These are phyloP conservation scores for Melieria picta DNA, from an alignment of 2,888 invertebrate species.

Conservation along the genomic window DNA sequence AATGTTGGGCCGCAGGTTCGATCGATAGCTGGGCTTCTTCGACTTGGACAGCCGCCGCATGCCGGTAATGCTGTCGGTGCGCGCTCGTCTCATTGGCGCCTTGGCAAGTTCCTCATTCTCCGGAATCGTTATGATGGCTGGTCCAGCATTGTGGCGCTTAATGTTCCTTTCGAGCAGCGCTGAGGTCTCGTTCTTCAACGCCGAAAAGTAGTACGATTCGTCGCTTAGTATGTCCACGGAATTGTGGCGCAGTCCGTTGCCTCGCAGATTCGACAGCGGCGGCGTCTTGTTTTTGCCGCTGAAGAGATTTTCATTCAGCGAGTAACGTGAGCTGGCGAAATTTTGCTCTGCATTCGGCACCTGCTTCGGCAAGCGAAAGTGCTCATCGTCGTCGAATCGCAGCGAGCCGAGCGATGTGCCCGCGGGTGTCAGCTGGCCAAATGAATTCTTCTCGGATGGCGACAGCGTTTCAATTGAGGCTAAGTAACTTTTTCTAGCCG, in stretches of 20 bases:
- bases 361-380: background rate
- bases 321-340: conserved; percentile 59
- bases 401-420: conserved; percentile 48
- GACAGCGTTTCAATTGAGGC: conserved; percentile 65
- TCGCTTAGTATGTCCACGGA: conserved; percentile 62
- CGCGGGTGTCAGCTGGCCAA: conserved; percentile 40
- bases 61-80: conserved; percentile 56
- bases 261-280: conserved; percentile 52
- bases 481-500: conserved; percentile 54
- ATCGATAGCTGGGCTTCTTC: conserved; percentile 57
- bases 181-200: conserved; percentile 53
- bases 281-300: conserved; percentile 49
- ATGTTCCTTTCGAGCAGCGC: conserved; percentile 53
- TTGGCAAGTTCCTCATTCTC: conserved; percentile 49
- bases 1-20: conserved; percentile 61
- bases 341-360: conserved; percentile 43
- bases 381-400: conserved; percentile 50
- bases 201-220: conserved; percentile 51
- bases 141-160: conserved; percentile 47
- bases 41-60: conserved; percentile 57
- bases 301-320: conserved; percentile 63
- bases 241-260: conserved; percentile 58
- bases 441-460: conserved; percentile 61
- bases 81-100: conserved; percentile 45
- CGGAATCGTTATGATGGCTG: conserved; percentile 57